phyloP scores from a whole-genome alignment of 2,797 vertebrate genomes.

The Phaenicophaeus curvirostris region DNA sequence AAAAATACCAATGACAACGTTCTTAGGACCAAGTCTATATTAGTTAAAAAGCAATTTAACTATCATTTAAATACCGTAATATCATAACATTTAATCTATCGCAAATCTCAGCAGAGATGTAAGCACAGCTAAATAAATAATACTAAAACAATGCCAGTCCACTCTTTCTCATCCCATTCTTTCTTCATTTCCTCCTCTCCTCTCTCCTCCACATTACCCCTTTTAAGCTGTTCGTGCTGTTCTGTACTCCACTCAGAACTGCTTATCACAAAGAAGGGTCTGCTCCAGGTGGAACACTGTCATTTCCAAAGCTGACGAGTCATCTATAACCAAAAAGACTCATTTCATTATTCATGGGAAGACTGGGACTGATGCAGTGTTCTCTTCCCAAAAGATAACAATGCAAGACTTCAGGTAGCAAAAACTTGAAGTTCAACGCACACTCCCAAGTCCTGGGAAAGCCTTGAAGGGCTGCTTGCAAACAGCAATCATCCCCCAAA shows the following conservation, averaged over 20 bases:
- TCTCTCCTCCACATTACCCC: background rate
- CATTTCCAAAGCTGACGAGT: fast-evolving
- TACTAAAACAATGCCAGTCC: no score
- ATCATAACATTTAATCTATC: background rate
- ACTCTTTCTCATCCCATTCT: background rate
- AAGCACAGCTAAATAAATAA: background rate
- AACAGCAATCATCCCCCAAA: background rate
- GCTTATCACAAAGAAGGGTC: background rate
- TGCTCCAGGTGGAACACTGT: background rate
- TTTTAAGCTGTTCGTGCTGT: background rate
- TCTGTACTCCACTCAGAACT: fast-evolving
- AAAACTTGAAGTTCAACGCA: background rate
- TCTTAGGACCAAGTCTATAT: background rate
- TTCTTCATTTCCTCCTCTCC: background rate
- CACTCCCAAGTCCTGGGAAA: background rate
- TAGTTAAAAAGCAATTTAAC: background rate
- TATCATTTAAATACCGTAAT: background rate
- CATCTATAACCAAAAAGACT: background rate
- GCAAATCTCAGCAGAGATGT: background rate
- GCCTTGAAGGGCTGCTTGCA: background rate
- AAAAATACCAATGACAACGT: background rate
- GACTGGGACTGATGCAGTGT: fast-evolving
- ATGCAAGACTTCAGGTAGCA: background rate
- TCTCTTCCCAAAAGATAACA: background rate
- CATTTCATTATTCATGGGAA: no score